Conservation (phyloP, 2,888 invertebrate genomes). For the Diadegma fenestrale region DNA sequence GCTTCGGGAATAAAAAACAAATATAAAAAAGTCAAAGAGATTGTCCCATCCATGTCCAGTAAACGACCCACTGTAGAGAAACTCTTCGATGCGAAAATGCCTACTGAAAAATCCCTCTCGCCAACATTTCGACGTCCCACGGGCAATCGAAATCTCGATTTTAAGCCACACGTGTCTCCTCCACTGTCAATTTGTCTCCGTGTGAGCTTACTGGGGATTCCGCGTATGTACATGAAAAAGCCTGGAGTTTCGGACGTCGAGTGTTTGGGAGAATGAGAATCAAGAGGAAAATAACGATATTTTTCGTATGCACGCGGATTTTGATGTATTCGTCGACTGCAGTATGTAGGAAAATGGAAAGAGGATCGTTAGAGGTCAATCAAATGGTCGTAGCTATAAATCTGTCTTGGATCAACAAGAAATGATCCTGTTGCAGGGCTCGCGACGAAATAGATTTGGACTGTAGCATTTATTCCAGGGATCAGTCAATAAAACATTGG, state of each 20-base stretch:
- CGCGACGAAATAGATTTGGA: conserved; percentile 30
- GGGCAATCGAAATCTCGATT: conserved; percentile 65
- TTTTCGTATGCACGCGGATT: not conserved
- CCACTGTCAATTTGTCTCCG: conserved; percentile 65
- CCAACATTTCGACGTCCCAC: conserved; percentile 48
- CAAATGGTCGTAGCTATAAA: conserved; percentile 32
- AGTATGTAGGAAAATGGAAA: conserved; percentile 1
- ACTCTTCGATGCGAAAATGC: conserved; percentile 4
- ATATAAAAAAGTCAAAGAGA: not conserved
- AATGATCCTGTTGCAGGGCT: conserved; percentile 34
- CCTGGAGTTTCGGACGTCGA: not conserved
- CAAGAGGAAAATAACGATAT: not conserved
- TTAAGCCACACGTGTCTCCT: conserved; percentile 43
- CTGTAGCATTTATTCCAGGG: not conserved
- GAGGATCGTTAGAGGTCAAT: conserved; percentile 51
- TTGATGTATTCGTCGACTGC: not conserved
- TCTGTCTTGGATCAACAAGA: conserved; percentile 6
- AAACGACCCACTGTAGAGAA: conserved; percentile 55
- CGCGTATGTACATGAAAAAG: conserved; percentile 43
- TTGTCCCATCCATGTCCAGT: conserved; percentile 32
- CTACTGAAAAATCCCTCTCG: conserved; percentile 25
- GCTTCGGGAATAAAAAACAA: conserved; percentile 57
- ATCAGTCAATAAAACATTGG: conserved; percentile 23
- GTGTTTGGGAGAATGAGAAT: not conserved
- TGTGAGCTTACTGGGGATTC: conserved; percentile 49